Percentiles rank a stretch among this genome's conserved stretches.
phyloP scores from a whole-genome alignment of 2,888 invertebrate species.

The Loripinus fragilis region DNA sequence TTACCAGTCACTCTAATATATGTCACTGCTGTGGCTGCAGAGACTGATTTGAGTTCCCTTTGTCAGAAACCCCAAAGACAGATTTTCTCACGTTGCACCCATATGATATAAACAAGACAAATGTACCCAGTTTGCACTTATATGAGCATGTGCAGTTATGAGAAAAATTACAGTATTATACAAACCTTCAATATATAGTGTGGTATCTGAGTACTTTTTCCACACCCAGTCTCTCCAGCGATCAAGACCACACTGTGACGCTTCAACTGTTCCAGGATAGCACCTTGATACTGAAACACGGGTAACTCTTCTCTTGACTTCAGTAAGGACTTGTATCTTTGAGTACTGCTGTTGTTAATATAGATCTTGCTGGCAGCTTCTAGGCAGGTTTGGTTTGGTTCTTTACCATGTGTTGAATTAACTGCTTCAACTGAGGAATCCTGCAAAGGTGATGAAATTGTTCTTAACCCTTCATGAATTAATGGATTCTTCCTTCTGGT shows the following conservation, averaged over 20 bases:
- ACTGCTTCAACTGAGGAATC: not conserved
- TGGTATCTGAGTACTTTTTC: slow-evolving; percentile 82
- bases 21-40: too few species aligned
- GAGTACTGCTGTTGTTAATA: slow-evolving; percentile 32
- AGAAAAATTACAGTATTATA: not conserved
- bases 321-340: slow-evolving; percentile 64
- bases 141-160: too few species aligned
- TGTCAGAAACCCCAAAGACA: too few species aligned
- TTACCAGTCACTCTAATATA: too few species aligned
- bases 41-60: too few species aligned
- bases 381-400: not conserved
- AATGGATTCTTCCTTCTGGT: too few species aligned
- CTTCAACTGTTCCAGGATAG: slow-evolving; percentile 67
- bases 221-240: slow-evolving; percentile 82
- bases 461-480: too few species aligned
- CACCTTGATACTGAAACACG: slow-evolving; percentile 72
- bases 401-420: not conserved
- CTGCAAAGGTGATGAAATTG: not conserved
- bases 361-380: slow-evolving; percentile 20
- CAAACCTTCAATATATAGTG: slow-evolving; percentile 81
- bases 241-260: slow-evolving; percentile 76
- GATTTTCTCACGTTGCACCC: too few species aligned
- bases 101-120: too few species aligned
- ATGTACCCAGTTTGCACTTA: too few species aligned
- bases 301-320: slow-evolving; percentile 73